Percentiles rank a stretch among this genome's conserved stretches.
Evolutionary conservation across 2,888 invertebrate species (phyloP).

Genomic region (Pachliopta kotzebuea): DNA sequence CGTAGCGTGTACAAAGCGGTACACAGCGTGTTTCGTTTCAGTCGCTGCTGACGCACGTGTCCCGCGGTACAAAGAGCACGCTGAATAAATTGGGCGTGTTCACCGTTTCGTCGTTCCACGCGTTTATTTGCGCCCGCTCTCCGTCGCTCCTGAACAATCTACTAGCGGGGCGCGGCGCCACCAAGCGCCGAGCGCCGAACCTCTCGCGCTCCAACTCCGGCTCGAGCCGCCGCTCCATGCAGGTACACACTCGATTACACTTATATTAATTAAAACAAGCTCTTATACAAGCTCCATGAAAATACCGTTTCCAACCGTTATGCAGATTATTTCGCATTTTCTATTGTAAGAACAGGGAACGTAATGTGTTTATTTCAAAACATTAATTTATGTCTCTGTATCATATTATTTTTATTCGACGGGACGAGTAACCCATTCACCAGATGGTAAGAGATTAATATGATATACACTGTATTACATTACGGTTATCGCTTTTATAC

Average conservation of each 20-base stretch:
- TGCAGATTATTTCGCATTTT: constrained; percentile 14
- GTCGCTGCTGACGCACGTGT: constrained; percentile 97
- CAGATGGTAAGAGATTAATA: too few species aligned
- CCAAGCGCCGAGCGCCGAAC: constrained; percentile 93
- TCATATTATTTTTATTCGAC: background rate
- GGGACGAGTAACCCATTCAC: too few species aligned
- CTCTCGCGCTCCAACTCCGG: constrained; percentile 94
- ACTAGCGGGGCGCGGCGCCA: constrained; percentile 93
- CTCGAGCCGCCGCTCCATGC: constrained; percentile 92
- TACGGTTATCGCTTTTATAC: too few species aligned
- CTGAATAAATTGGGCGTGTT: constrained; percentile 97
- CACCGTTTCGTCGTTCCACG: constrained; percentile 98
- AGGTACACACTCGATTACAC: constrained; percentile 73
- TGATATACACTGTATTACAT: too few species aligned
- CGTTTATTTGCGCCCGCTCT: constrained; percentile 97
- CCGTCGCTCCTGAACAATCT: constrained; percentile 95
- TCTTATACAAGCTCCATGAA: constrained; percentile 5
- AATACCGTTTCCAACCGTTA: constrained; percentile 9
- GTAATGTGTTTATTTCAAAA: background rate
- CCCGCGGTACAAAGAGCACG: constrained; percentile 95
- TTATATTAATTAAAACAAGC: constrained; percentile 21
- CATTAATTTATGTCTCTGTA: too few species aligned
- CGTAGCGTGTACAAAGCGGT: background rate
- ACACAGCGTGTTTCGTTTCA: constrained; percentile 71
- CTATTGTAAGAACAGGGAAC: background rate